These are phyloP conservation scores for Aegotheles bennettii DNA, from an alignment of 2,113 vertebrate species.

Conservation along the genomic window DNA sequence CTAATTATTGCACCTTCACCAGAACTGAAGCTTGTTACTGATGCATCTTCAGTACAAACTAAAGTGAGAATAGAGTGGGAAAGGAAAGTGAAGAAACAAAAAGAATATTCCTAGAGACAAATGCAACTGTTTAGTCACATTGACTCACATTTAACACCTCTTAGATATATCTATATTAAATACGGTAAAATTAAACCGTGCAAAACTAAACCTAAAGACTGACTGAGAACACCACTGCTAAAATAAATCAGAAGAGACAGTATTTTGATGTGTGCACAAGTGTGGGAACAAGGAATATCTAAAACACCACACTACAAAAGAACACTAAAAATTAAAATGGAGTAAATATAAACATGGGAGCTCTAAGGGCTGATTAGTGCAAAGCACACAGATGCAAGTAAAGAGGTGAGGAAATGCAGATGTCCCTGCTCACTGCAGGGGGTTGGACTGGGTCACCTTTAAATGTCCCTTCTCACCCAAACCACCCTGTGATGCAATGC, in stretches of 20 bases:
- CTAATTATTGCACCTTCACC: not conserved
- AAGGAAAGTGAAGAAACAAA: not conserved
- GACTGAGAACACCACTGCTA: not conserved
- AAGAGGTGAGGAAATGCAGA: not conserved
- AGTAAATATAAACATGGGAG: not conserved
- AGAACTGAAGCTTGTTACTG: not conserved
- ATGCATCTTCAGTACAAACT: not conserved
- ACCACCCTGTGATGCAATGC: not conserved
- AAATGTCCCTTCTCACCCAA: not conserved
- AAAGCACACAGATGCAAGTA: not conserved
- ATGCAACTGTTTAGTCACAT: not conserved
- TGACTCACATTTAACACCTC: not conserved
- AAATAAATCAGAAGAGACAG: not conserved
- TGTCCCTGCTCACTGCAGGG: not conserved
- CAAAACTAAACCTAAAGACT: not conserved
- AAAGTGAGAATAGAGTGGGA: not conserved
- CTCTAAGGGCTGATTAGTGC: not conserved
- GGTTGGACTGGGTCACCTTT: not conserved
- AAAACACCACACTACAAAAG: not conserved
- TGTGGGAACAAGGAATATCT: not conserved
- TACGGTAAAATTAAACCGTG: not conserved
- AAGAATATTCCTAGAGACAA: not conserved
- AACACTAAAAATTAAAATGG: not conserved
- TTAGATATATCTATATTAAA: not conserved
- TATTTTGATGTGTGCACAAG: not conserved